Base-by-base conservation (phyloP, 2,888 invertebrate species). In the Eupithecia dodoneata region DNA sequence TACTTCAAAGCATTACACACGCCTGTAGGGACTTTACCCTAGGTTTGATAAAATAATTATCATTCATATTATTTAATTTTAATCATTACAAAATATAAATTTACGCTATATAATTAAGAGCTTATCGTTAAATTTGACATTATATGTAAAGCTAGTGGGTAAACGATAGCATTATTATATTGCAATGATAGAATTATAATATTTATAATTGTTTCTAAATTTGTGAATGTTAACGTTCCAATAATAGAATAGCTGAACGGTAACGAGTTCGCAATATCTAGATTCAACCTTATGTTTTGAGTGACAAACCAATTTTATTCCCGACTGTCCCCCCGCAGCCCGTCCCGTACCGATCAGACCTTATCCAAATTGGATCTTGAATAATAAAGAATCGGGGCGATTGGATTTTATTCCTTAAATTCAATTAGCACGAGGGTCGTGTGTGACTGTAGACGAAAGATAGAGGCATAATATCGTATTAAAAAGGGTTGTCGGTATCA, bases 331-430 rank as follows among this genome's bases (percentile, higher is more conserved):
- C 93, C 89, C 85, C 85, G 75, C 86, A 89, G 90, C 89, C 86
- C 88, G 84, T 87, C 87, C 88, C 88, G 55, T 90, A 91, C 94
- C 94, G 94, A 94, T 94, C 94, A 94, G 93, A 92, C 94, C 94
- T 95, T 95, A 95, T 95, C 95, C 95, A 95, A 95, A 95, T 95
- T 95, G 95, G 95, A 95, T 95, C 95, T 95, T 95, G 95, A 95
- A 95, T 95, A 95, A 95, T 95, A 95, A 95, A 95, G 95, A 95
- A 95, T 95, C 94, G 93, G 92, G 91, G 92, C 94, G 95, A 95
- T 95, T 95, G 95, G 95, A 95, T 95, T 95, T 95, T 95, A 95
- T 95, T 95, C 94, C 95, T 95, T 95, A 95, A 95, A 95, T 95
- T 95, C 95, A 95, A 95, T 95, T 95, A 95, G 95, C 94, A 93